A percentile compares a stretch with the other conserved stretches of the same genome.
Evolutionary conservation across 1,140 invertebrate species (phyloP).

Genomic region (Drosophila sturtevanti): DNA sequence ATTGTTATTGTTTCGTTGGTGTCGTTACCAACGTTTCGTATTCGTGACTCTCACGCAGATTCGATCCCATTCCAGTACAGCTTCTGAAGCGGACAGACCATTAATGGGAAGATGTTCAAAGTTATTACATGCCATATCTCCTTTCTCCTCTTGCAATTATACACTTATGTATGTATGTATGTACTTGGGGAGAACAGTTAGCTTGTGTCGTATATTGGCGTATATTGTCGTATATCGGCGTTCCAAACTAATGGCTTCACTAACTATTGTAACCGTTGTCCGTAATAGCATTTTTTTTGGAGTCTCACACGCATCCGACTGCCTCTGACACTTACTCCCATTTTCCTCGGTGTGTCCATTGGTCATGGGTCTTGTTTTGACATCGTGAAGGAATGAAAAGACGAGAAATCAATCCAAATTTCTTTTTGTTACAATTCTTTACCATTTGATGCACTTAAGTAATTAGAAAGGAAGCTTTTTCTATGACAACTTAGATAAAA

Average conservation of each 20-base stretch:
- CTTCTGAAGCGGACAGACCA: neutral
- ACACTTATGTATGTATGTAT: conserved; percentile 53
- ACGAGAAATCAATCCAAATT: conserved; percentile 8
- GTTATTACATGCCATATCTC: conserved; percentile 77
- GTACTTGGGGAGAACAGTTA: conserved; percentile 22
- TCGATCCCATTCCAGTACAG: conserved; percentile 34
- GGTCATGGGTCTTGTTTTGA: conserved; percentile 32
- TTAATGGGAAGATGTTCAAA: conserved; percentile 19
- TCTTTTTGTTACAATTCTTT: neutral
- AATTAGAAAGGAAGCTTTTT: conserved; percentile 37
- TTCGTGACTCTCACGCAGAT: conserved; percentile 42
- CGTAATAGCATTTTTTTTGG: conserved; percentile 77
- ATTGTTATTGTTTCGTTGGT: conserved; percentile 74
- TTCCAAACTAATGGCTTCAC: conserved; percentile 77
- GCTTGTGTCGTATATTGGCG: conserved; percentile 67
- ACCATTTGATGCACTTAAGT: conserved; percentile 25
- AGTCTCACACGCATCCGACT: conserved; percentile 65
- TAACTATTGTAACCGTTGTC: conserved; percentile 80
- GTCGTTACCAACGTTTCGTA: conserved; percentile 37
- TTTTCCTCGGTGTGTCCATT: conserved; percentile 4
- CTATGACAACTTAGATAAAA: neutral
- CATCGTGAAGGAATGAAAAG: conserved; percentile 42
- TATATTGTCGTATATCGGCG: conserved; percentile 78
- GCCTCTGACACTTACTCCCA: conserved; percentile 24
- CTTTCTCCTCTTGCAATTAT: conserved; percentile 78